Evolutionary conservation across 2,113 vertebrate species (phyloP).

Genomic region (Daubentonia madagascariensis): DNA sequence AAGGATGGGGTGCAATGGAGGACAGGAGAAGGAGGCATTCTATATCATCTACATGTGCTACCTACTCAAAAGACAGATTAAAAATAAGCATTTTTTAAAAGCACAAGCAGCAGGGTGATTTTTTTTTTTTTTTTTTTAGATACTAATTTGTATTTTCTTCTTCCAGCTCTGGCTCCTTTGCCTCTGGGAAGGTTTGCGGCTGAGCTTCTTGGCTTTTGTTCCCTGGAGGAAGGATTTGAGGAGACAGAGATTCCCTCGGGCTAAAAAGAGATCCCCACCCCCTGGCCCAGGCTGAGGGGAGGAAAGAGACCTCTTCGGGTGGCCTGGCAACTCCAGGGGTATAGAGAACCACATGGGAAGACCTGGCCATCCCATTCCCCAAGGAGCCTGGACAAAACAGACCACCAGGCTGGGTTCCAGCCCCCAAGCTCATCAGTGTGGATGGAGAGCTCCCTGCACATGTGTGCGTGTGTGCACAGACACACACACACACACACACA

Average conservation of each 20-base stretch:
- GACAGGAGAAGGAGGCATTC: not conserved
- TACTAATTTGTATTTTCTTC: not conserved
- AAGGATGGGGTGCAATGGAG: not conserved
- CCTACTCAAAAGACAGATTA: not conserved
- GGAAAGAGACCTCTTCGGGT: not conserved
- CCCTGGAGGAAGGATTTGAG: conserved; percentile 27
- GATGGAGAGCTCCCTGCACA: not conserved
- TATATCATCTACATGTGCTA: not conserved
- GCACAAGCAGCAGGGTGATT: not conserved
- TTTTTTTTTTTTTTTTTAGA: not conserved
- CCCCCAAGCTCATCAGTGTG: too few relatives aligned
- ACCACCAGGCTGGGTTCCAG: not conserved
- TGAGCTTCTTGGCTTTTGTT: not conserved
- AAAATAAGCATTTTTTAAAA: not conserved
- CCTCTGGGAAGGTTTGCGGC: not conserved
- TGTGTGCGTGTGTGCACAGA: accelerated
- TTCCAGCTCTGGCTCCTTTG: not conserved
- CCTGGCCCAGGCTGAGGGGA: not conserved
- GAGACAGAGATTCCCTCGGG: not conserved
- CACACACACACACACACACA: accelerated
- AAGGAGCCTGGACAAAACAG: not conserved
- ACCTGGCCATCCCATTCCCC: not conserved
- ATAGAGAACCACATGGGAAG: too few relatives aligned
- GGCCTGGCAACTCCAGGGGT: not conserved
- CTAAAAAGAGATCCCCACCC: not conserved